Base-by-base conservation (phyloP, 2,113 vertebrate species). In the Alligator sinensis region DNA sequence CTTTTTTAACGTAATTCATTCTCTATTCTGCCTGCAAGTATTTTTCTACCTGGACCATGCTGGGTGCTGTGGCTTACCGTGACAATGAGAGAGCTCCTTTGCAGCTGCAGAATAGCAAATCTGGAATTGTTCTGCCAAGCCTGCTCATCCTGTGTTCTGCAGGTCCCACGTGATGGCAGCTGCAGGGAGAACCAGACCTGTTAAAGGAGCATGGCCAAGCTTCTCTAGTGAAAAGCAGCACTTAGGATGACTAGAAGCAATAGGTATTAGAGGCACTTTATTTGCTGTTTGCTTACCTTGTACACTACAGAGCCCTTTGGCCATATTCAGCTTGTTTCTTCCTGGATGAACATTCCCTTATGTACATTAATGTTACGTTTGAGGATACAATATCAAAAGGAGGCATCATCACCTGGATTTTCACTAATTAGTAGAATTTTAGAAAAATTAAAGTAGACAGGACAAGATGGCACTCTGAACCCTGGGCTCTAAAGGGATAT, bases 1-100 rank as follows among this genome's bases (percentile, higher is more conserved):
- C 47, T 47, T 47, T 94, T 89, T 77, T 95, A 22, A 3, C 72
- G 30, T 70, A 5, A 8, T 72, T 90, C 88, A 28, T 7, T 92
- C 91, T 95, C 75, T 84, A 91, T 85, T 86, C 87, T 72, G 61
- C 70, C 77, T 90, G 68, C 34, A 62, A 60, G 30, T 47, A 88
- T 81, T 63, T 87, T 54, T 6, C 63, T 34, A 64, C 80, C 74
- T 59, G 84, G 77, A 84, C 60, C 84, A 96, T 92, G 66, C n/a
- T 68, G 68, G 68, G 22, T 38, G 88, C 87, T 2, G 0, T 22
- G 60, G 61, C 4, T 57, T 92, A 63, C 82, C 60, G 84, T 74
- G 88, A 17, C 80, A 81, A 80, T 0, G 0, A 22, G 77, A 72
- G 68, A 18, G 25, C 63, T 79, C 91, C 82, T 19, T 72, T 72